A percentile compares a stretch with the other conserved stretches of the same genome.
Evolutionary conservation across 2,888 invertebrate genomes (phyloP).

Genomic region (Heteropelma amictum): DNA sequence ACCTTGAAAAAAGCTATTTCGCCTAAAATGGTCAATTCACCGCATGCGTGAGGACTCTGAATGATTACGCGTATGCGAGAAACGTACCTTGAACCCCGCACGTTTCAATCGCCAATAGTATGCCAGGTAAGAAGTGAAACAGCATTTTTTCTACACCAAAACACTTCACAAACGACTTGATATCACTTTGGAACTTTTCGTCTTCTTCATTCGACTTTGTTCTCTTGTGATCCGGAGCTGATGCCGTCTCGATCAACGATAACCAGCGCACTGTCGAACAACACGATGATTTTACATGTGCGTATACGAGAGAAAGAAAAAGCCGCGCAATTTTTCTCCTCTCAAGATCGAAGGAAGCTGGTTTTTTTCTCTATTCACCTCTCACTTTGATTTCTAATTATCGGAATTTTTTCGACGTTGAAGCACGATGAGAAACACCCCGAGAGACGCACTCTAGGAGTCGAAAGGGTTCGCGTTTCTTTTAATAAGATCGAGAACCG

Average conservation of each 20-base stretch:
- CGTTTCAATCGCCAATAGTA: constrained; percentile 69
- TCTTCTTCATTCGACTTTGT: background rate
- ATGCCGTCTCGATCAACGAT: no score
- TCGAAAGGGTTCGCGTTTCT: constrained; percentile 14
- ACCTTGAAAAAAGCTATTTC: no score
- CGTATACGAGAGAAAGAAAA: background rate
- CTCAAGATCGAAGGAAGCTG: no score
- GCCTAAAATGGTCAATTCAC: no score
- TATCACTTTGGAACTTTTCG: background rate
- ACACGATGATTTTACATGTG: no score
- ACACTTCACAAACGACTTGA: constrained; percentile 48
- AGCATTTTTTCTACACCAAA: constrained; percentile 69
- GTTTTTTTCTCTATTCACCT: background rate
- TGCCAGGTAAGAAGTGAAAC: constrained; percentile 69
- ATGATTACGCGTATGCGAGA: constrained; percentile 30
- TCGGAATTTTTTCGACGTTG: background rate
- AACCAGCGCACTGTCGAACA: no score
- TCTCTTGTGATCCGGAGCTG: background rate
- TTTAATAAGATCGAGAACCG: constrained; percentile 31
- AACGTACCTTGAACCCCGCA: constrained; percentile 71
- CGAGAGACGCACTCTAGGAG: background rate
- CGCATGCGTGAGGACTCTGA: no score
- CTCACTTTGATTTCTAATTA: background rate
- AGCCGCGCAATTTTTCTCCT: background rate
- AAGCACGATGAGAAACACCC: background rate